phyloP scores from a whole-genome alignment of 2,888 invertebrate species.

The Siphlonurus alternatus region DNA sequence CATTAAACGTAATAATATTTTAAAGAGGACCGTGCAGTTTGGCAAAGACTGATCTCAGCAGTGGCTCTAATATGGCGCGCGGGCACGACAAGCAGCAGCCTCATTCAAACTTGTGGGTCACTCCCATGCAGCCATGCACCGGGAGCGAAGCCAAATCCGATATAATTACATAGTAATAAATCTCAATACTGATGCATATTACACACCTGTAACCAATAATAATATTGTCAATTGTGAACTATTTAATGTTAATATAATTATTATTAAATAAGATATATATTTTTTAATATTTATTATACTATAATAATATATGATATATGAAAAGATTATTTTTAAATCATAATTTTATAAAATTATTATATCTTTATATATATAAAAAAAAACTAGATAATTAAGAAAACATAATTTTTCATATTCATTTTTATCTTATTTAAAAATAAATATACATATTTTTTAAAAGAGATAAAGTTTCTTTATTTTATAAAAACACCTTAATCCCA shows the following conservation, averaged over 20 bases:
- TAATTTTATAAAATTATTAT: too few species aligned
- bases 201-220: background rate
- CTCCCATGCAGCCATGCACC: background rate
- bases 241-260: background rate
- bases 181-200: background rate
- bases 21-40: too few species aligned
- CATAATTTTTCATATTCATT: too few species aligned
- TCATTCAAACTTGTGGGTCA: background rate
- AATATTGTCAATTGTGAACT: background rate
- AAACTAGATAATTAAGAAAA: too few species aligned
- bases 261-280: background rate
- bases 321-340: too few species aligned
- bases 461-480: background rate
- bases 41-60: too few species aligned
- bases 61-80: too few species aligned
- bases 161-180: background rate
- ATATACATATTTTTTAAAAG: background rate
- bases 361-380: too few species aligned
- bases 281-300: background rate
- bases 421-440: background rate
- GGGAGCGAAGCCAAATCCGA: background rate
- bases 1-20: too few species aligned
- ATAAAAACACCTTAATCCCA: background rate
- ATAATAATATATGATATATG: background rate
- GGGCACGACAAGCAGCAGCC: background rate